Base-by-base conservation (phyloP, 2,113 vertebrate species). In the Datnioides undecimradiatus region DNA sequence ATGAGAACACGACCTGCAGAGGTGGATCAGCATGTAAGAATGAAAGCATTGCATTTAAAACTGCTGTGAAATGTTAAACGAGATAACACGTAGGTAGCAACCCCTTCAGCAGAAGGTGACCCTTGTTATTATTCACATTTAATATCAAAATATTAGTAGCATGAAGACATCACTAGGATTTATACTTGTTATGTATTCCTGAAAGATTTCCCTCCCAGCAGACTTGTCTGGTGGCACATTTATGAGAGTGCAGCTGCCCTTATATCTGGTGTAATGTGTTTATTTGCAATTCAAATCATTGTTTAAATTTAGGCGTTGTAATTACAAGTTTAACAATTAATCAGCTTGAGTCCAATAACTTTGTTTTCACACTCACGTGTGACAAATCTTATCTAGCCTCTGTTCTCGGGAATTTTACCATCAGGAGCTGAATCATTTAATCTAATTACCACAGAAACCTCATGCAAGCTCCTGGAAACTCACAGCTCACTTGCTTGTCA, bases 1-100 rank as follows among this genome's bases (percentile, higher is more conserved):
- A 99, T 59, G 98, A 99, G 91, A 96, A 93, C 83, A 70, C 88
- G 11, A 97, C 97, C 60, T 99, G 98, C 86, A 94, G 94, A 85
- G 96, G 94, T 38, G 89, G 95, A 62, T 95, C 93, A 70, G 91
- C 95, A 91, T 92, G 98, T 99, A 83, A 89, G 96, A 72, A 19
- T 1, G 8, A 1, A 16, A 23, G 13, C 41, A 1, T 16, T 52
- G 12, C 10, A 23, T 40, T 36, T 68, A n/a, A 0, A 76, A 55
- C 48, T 33, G 23, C 31, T 63, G 3, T 31, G 7, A 71, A 60
- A 25, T 43, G n/a, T 21, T 19, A 3, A 52, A 17, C 57, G 8
- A 41, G 29, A 62, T 70, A 19, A 46, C 25, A 36, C 11, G 33
- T 0, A 43, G 16, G 3, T 33, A 55, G 25, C 1, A 33, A 17